Evolutionary conservation across 2,113 vertebrate genomes (phyloP).

Genomic region (Aepyceros melampus): DNA sequence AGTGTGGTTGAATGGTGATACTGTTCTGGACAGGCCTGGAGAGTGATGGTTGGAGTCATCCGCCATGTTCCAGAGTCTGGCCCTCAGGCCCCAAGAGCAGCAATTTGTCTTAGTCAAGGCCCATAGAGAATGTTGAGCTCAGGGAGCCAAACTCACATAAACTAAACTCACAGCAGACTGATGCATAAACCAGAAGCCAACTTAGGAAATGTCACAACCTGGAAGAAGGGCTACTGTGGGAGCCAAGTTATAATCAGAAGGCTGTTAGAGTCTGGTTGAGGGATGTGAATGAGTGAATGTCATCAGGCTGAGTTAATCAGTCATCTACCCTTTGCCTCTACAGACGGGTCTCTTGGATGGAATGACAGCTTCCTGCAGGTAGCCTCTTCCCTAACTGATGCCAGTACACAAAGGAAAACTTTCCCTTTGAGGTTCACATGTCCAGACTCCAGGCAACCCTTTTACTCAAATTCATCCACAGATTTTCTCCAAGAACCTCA

Average conservation of each 20-base stretch:
- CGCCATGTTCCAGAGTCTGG: neutral
- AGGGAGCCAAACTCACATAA: neutral
- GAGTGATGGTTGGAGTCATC: neutral
- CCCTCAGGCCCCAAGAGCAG: neutral
- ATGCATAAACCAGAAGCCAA: neutral
- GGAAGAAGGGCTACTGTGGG: neutral
- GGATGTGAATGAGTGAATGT: no score
- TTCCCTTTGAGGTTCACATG: neutral
- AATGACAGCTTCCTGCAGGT: neutral
- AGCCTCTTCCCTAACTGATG: no score
- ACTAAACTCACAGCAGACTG: neutral
- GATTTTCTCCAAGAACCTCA: neutral
- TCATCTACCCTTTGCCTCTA: neutral
- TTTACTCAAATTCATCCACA: neutral
- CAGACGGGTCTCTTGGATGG: no score
- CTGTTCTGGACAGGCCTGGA: neutral
- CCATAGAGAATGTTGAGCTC: neutral
- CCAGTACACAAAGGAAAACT: neutral
- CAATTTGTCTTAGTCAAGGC: neutral
- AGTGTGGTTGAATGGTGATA: neutral
- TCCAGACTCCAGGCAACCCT: neutral
- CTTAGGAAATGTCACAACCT: neutral
- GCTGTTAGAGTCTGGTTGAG: neutral
- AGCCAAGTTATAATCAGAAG: neutral
- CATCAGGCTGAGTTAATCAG: neutral